Evolutionary conservation across 2,113 vertebrate genomes (phyloP).

Genomic region (Mohoua ochrocephala): DNA sequence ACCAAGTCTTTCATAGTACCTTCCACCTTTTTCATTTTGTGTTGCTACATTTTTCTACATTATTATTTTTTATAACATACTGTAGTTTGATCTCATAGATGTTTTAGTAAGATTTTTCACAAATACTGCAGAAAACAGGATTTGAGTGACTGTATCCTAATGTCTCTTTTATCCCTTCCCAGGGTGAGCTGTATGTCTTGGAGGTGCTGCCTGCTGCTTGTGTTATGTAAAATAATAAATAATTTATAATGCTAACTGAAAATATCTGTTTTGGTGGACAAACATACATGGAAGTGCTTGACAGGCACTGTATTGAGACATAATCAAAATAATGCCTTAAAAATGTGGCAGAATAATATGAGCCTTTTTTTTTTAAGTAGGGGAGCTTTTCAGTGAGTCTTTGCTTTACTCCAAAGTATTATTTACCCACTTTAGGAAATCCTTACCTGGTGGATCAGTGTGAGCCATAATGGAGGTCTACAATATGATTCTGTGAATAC

Average conservation of each 20-base stretch:
- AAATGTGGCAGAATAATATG: background rate
- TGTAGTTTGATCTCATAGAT: background rate
- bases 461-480: background rate
- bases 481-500: background rate
- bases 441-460: background rate
- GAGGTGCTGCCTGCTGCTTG: background rate
- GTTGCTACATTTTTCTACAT: background rate
- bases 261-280: background rate
- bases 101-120: background rate
- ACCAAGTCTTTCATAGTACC: background rate
- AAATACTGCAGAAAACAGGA: background rate
- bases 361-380: background rate
- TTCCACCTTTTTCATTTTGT: background rate
- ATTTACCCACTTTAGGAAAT: slow-evolving; percentile 45
- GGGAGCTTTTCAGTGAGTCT: background rate
- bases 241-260: background rate
- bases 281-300: background rate
- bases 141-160: background rate
- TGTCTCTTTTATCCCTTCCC: background rate
- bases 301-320: background rate
- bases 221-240: slow-evolving; percentile 32
- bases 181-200: background rate
- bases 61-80: background rate
- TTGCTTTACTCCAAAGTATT: background rate
- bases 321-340: background rate